Evolutionary conservation across 2,888 invertebrate genomes (phyloP).

Genomic region (Anorthoa munda): DNA sequence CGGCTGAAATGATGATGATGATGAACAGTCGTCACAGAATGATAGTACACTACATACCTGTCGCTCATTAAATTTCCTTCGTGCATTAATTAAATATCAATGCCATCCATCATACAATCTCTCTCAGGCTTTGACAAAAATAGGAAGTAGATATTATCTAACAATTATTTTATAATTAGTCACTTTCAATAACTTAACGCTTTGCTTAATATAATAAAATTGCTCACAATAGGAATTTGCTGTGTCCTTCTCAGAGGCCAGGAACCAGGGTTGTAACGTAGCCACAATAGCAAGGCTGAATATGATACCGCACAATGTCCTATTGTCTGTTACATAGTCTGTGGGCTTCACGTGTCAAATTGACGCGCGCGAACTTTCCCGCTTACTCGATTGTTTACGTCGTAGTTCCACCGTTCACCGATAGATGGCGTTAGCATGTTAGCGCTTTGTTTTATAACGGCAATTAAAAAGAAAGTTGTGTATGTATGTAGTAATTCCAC

Average conservation of each 20-base stretch:
- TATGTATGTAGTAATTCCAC: constrained; percentile 20
- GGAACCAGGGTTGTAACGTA: constrained; percentile 31
- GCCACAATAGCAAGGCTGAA: constrained; percentile 49
- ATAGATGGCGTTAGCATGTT: constrained; percentile 60
- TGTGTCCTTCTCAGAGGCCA: constrained; percentile 40
- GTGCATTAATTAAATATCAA: neutral
- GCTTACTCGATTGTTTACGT: constrained; percentile 45
- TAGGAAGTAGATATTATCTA: neutral
- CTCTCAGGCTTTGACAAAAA: neutral
- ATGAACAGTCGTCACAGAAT: no score
- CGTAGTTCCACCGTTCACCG: constrained; percentile 27
- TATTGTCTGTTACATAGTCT: constrained; percentile 49
- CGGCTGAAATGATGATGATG: no score
- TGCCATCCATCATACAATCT: neutral
- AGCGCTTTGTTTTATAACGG: constrained; percentile 2
- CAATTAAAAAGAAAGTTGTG: constrained; percentile 47
- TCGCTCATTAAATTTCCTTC: neutral
- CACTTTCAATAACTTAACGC: constrained; percentile 4
- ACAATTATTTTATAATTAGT: neutral
- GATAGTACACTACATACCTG: neutral
- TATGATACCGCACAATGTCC: constrained; percentile 40
- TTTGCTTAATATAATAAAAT: constrained; percentile 15
- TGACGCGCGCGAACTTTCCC: constrained; percentile 34
- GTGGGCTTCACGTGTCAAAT: constrained; percentile 42
- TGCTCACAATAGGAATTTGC: constrained; percentile 30